A percentile compares a stretch with the other conserved stretches of the same genome.
phyloP scores from a whole-genome alignment of 1,140 invertebrate genomes.

The Caenorhabditis tropicalis region DNA sequence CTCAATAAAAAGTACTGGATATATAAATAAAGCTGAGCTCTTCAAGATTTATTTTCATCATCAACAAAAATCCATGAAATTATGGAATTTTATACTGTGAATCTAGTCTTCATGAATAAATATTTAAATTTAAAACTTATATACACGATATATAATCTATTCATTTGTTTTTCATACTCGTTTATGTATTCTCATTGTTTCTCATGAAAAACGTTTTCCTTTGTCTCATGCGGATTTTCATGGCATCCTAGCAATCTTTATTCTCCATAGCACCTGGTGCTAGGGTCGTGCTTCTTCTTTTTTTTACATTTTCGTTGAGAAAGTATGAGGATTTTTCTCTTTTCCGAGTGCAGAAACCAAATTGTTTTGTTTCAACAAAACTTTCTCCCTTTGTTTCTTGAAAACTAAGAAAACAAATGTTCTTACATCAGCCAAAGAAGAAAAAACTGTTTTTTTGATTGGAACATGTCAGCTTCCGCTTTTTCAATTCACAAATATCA shows the following conservation, averaged over 20 bases:
- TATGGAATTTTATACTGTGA: no score
- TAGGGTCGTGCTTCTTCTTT: not conserved
- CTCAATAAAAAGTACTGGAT: no score
- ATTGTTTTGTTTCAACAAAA: not conserved
- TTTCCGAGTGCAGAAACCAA: not conserved
- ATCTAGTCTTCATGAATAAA: no score
- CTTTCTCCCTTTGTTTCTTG: not conserved
- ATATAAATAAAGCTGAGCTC: no score
- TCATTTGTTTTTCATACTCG: no score
- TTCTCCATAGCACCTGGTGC: constrained; percentile 3
- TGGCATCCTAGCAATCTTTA: not conserved
- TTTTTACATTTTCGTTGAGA: not conserved
- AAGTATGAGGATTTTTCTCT: not conserved
- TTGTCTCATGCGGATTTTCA: not conserved
- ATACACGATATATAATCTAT: no score
- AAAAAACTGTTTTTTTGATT: not conserved
- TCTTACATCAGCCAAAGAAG: not conserved
- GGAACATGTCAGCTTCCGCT: not conserved
- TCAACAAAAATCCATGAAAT: no score
- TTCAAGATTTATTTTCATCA: no score
- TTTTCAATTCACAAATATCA: not conserved
- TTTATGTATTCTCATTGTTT: no score
- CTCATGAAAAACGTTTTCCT: no score
- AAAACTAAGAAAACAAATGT: not conserved
- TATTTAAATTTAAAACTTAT: no score